Evolutionary conservation across 2,888 invertebrate species (phyloP), one percentile per base, ranked within the genome.

Genomic region (Habrosyne pyritoides): DNA sequence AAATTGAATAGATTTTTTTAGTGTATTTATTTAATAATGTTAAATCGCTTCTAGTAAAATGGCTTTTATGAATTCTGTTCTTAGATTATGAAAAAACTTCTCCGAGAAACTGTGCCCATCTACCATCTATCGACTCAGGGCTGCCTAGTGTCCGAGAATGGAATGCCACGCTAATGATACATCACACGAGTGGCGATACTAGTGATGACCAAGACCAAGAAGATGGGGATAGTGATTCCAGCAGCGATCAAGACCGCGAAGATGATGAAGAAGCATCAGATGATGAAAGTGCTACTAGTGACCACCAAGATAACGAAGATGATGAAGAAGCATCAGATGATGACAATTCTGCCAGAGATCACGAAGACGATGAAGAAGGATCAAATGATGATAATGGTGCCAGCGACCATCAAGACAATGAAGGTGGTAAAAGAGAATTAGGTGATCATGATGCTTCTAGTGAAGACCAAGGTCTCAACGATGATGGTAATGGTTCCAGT

Each of bases 41-140:
- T n/a, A n/a, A n/a, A n/a, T n/a, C n/a, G n/a, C n/a, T n/a, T n/a
- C n/a, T n/a, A n/a, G n/a, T n/a, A n/a, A n/a, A n/a, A n/a, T n/a
- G n/a, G n/a, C n/a, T n/a, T n/a, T n/a, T n/a, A n/a, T n/a, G n/a
- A n/a, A 12, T 33, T 63, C 47, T 21, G 21, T 48, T 79, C 77
- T 56, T 71, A 84, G 84, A 71, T 59, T 84, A 66, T 30, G 54
- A 50, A 5, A 78, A 73, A 66, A 63, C 70, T 4, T 14, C 14
- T 18, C 8, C 18, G 42, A 18, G 1, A 18, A 42, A 42, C 5
- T 42, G 42, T 42, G 42, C 14, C 8, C 2, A 6, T 18, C 12
- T 42, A n/a, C 42, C 42, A 42, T 2, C 42, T 5, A 42, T 42
- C 8, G 42, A 42, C 18, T n/a, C n/a, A n/a, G n/a, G n/a, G n/a